Base-by-base conservation (phyloP, 2,113 vertebrate species). In the Pterophyllum scalare region DNA sequence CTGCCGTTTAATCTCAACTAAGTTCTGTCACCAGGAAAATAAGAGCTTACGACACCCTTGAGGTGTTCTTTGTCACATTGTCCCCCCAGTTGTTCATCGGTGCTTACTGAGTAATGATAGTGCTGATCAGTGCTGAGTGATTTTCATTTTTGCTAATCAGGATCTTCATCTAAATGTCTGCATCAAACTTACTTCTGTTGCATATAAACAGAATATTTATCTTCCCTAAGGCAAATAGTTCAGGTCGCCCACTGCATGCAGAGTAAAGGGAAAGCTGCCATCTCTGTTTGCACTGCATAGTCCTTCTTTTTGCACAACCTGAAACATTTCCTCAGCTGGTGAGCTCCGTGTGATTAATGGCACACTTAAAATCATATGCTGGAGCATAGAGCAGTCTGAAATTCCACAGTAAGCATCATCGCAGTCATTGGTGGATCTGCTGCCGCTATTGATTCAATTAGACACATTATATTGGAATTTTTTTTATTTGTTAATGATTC, bases 61-160 rank as follows among this genome's bases (percentile, higher is more conserved):
- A 86, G 84, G 65, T 75, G 46, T 79, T 88, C 77, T 78, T 61
- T 82, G 80, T 88, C 84, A 80, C 64, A 79, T 76, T 62, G 85
- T 77, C 83, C 79, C 90, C 77, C 60, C 77, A 58, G 89, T 84
- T 89, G 83, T 85, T 88, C 86, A 85, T 85, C 84, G 83, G 54
- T 3, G 57, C 77, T 43, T 70, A 11, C 72, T 74, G 81, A 79
- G 75, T 92, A 87, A 91, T 82, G 89, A 64, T 46, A 43, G 31
- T 7, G 80, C 90, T 87, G 85, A 89, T 89, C 87, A 76, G 76
- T 54, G 79, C 79, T 65, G 86, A 90, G 83, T 62, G 81, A 89
- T 83, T 84, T 89, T 87, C 77, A 87, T 89, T 84, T 81, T n/a
- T 75, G 57, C 78, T 85, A 79, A 83, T 89, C 79, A 81, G 81